Conservation (phyloP, 2,888 invertebrate species). For the Limulus polyphemus region DNA sequence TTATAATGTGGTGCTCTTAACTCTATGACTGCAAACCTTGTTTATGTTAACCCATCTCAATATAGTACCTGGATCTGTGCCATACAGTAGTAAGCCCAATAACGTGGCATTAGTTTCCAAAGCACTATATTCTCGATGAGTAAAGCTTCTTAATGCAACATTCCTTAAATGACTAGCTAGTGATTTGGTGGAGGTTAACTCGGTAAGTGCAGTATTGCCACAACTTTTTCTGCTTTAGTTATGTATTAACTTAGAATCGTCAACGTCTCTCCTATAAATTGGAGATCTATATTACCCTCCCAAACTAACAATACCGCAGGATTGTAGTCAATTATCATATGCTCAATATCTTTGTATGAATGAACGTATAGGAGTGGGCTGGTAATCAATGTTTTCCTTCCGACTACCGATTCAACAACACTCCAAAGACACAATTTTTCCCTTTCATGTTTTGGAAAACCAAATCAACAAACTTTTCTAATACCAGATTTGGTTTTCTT, state of each 20-base stretch:
- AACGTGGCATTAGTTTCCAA: conserved; percentile 4
- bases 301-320: conserved; percentile 1
- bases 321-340: conserved; percentile 3
- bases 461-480: conserved; percentile 2
- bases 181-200: background rate
- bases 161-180: background rate
- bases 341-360: background rate
- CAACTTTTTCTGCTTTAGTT: conserved; percentile 1
- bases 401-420: background rate
- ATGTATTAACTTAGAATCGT: too few relatives aligned
- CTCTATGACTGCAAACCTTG: background rate
- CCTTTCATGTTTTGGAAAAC: too few relatives aligned
- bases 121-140: conserved; percentile 3
- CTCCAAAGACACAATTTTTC: too few relatives aligned
- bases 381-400: background rate
- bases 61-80: background rate
- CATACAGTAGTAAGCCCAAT: background rate
- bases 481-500: background rate
- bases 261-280: background rate
- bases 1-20: background rate
- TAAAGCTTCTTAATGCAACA: background rate
- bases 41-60: conserved; percentile 1
- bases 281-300: conserved; percentile 2
- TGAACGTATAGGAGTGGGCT: too few relatives aligned
- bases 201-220: background rate